Conservation (phyloP, 2,113 vertebrate genomes). For the Halcyon malimbica region DNA sequence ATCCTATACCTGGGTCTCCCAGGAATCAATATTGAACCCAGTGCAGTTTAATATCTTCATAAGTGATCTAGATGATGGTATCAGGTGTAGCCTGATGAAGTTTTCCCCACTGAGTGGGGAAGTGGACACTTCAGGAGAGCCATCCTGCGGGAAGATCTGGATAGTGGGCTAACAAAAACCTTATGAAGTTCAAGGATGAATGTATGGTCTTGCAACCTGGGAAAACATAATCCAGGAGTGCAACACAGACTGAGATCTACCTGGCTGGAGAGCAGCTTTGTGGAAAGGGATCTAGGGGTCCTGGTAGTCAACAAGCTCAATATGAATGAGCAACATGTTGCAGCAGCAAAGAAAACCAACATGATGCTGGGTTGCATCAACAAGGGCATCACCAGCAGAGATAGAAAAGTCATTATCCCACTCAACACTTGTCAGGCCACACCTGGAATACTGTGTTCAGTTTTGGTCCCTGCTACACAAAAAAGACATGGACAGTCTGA, state of each 20-base stretch:
- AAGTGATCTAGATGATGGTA: neutral
- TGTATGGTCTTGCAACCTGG: neutral
- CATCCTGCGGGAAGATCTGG: neutral
- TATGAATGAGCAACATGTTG: too few species aligned
- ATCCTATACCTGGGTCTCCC: neutral
- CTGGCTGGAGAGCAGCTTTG: neutral
- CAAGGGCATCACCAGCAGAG: neutral
- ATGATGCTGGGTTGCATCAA: neutral
- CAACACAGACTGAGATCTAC: neutral
- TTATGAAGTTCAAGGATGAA: neutral
- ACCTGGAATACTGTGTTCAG: neutral
- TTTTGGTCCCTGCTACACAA: neutral
- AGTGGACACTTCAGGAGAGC: neutral
- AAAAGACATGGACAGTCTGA: neutral
- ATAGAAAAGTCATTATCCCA: neutral
- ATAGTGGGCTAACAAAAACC: neutral
- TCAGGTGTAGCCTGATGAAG: neutral
- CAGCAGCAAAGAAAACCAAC: neutral
- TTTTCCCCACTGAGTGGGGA: neutral
- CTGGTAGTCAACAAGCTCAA: neutral
- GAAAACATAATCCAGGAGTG: neutral
- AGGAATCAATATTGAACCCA: neutral
- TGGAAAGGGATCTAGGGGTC: neutral
- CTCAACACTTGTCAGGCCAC: neutral
- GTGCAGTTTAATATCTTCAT: neutral